Evolutionary conservation across 2,797 vertebrate genomes (phyloP).

Genomic region (Onychomys leucogaster): DNA sequence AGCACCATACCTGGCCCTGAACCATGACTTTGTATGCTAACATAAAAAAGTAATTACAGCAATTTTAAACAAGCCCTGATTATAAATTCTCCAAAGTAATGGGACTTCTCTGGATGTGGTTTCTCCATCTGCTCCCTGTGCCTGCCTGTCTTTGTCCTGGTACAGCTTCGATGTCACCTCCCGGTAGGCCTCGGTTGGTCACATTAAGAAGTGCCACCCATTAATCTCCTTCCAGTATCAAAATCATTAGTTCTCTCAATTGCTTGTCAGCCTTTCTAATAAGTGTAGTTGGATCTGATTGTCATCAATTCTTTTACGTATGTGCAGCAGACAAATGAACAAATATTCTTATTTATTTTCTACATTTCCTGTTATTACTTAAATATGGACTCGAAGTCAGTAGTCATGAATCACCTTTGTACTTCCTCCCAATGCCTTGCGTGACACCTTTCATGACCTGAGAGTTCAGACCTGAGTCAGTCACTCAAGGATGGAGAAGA

Average conservation of each 20-base stretch:
- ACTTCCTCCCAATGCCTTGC: not conserved
- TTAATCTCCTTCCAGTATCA: not conserved
- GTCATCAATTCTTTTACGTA: not conserved
- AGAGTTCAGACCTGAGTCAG: not conserved
- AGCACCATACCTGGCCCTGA: not conserved
- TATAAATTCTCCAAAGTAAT: not conserved
- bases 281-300: not conserved
- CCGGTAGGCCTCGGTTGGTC: not conserved
- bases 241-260: not conserved
- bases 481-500: not conserved
- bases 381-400: not conserved
- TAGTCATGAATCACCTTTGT: slow-evolving; percentile 9
- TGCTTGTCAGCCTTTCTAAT: not conserved
- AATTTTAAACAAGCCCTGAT: not conserved
- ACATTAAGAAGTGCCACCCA: no score
- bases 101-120: not conserved
- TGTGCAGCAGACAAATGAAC: not conserved
- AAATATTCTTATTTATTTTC: not conserved
- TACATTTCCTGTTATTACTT: slow-evolving; percentile 13
- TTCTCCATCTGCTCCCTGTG: not conserved
- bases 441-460: not conserved
- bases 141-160: not conserved
- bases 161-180: rapidly evolving
- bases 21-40: not conserved
- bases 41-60: not conserved